Conservation (phyloP, 2,113 vertebrate genomes). For the Halcyon malimbica region DNA sequence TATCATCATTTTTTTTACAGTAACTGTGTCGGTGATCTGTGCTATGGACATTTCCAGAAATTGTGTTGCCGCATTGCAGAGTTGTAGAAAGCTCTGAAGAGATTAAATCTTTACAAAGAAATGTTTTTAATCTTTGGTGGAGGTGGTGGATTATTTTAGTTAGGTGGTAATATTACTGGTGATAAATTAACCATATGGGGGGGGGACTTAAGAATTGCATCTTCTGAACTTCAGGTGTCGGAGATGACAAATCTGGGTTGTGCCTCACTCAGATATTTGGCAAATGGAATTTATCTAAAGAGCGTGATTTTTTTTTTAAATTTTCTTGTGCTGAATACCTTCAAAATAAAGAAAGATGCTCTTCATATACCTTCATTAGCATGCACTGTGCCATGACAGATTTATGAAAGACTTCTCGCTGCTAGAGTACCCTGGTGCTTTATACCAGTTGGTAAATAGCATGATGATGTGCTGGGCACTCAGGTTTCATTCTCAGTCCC, state of each 20-base stretch:
- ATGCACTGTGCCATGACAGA: constrained; percentile 11
- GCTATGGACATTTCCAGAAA: background rate
- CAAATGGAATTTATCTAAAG: constrained; percentile 2
- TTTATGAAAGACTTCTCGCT: constrained; percentile 8
- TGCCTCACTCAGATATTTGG: background rate
- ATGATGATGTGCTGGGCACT: constrained; percentile 19
- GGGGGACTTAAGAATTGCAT: background rate
- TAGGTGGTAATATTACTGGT: background rate
- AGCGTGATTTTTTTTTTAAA: background rate
- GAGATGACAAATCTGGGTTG: background rate
- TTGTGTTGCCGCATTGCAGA: background rate
- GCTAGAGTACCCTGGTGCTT: background rate
- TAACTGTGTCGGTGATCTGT: background rate
- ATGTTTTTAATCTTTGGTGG: background rate
- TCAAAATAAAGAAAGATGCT: constrained; percentile 50
- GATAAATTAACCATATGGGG: background rate
- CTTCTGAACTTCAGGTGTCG: background rate
- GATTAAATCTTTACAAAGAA: background rate
- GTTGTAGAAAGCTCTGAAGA: background rate
- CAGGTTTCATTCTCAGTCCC: background rate
- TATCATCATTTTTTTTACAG: background rate
- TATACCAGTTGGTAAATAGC: constrained; percentile 42
- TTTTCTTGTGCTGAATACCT: constrained; percentile 7
- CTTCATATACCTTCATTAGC: constrained; percentile 47
- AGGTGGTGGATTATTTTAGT: background rate